Base-by-base conservation (phyloP, 2,797 vertebrate genomes). In the Neosilurus hyrtlii region DNA sequence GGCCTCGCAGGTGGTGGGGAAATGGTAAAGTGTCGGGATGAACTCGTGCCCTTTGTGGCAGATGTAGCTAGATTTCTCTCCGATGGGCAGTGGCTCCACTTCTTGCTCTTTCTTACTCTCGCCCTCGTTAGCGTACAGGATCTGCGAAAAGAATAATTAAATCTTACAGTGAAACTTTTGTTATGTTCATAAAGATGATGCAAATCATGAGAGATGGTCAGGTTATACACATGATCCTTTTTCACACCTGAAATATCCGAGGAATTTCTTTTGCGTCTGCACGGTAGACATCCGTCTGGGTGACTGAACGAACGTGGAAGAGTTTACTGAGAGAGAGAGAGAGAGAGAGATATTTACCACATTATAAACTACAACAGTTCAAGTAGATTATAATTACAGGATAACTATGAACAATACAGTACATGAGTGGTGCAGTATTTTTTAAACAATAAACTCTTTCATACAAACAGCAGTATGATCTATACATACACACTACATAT, bases 21-120 rank as follows among this genome's bases (percentile, higher is more conserved):
- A 96, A 86, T 96, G 96, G 89, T 96, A 96, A 61, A 96, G 94
- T 52, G 96, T 96, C 51, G 95, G 96, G 86, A 96, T 96, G 86
- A 96, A 96, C 86, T 96, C 96, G 75, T 96, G 96, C 88, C 96
- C 96, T 89, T 96, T 96, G 92, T 96, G 96, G 90, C 95, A 96
- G 90, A 96, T 96, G 84, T 95, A 96, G 91, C 96, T 96, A 10
- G 95, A 96, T 81, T 96, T 96, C 85, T 96, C 96, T 72, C 95
- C 95, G 82, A 94, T 90, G 2, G 95, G 93, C 85, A 90, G 85
- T 26, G 90, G 84, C 79, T 96, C 96, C 86, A 94, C 95, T 89
- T 96, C 96, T 85, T 93, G 95, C 35, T 96, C 96, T 86, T 96
- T 96, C 89, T 96, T 96, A 90, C 96, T 96, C 90, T 96, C 96